Evolutionary conservation across 1,140 invertebrate genomes (phyloP).

Genomic region (Branchinecta lynchi): DNA sequence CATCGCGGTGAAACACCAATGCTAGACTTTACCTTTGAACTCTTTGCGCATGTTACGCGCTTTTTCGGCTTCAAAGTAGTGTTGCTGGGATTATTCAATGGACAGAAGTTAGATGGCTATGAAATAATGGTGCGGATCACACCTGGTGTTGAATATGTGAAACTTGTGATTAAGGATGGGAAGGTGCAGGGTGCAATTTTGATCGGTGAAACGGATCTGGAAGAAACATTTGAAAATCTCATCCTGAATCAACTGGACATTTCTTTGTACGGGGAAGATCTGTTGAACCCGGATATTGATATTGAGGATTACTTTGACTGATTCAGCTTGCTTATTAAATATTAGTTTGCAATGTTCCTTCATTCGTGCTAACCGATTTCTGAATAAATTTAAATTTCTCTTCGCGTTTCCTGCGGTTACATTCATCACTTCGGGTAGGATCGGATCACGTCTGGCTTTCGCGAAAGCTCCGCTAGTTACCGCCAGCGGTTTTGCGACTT

Average conservation of each 20-base stretch:
- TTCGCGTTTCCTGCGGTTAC: too few relatives aligned
- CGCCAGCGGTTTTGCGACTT: too few relatives aligned
- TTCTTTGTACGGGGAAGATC: conserved; percentile 68
- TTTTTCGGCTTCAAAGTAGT: conserved; percentile 93
- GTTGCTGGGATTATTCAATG: conserved; percentile 84
- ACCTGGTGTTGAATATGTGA: conserved; percentile 62
- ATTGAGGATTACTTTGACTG: conserved; percentile 99
- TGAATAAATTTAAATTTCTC: too few relatives aligned
- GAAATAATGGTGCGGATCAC: conserved; percentile 76
- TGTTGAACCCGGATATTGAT: conserved; percentile 87
- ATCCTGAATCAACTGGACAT: conserved; percentile 90
- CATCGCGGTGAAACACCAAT: conserved; percentile 40
- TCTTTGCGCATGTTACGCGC: conserved; percentile 89
- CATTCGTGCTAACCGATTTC: too few relatives aligned
- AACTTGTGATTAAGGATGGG: conserved; percentile 71
- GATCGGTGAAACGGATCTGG: conserved; percentile 90
- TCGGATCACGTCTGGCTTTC: too few relatives aligned
- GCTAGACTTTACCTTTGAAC: conserved; percentile 85
- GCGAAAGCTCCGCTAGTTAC: too few relatives aligned
- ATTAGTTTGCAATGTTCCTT: too few relatives aligned
- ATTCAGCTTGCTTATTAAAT: conserved; percentile 15
- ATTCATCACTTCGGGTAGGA: too few relatives aligned
- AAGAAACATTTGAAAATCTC: conserved; percentile 96
- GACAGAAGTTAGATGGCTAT: conserved; percentile 66
- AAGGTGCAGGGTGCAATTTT: conserved; percentile 80